Percentiles rank a stretch among this genome's conserved stretches.
phyloP scores from a whole-genome alignment of 2,888 invertebrate genomes.

The Agrotis puta region DNA sequence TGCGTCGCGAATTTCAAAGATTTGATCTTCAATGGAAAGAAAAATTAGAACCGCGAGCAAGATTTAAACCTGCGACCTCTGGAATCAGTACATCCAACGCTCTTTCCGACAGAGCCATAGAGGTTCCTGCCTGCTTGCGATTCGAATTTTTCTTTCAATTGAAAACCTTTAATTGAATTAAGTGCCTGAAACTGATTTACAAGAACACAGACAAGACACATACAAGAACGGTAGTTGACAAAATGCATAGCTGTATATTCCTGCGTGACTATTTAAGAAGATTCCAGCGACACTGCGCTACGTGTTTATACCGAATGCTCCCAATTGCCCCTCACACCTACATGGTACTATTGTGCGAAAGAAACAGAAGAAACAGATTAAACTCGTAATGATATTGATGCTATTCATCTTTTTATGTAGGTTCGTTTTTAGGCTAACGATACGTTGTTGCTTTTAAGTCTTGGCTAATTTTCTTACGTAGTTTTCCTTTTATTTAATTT shows the following conservation, averaged over 20 bases:
- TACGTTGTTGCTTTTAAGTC: slow-evolving; percentile 4
- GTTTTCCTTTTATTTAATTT: background rate
- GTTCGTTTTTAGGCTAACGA: slow-evolving; percentile 10
- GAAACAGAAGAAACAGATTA: slow-evolving; percentile 59
- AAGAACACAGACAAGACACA: too few relatives aligned
- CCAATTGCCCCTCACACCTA: slow-evolving; percentile 56
- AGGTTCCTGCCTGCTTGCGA: too few relatives aligned
- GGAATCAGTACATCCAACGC: too few relatives aligned
- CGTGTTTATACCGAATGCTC: slow-evolving; percentile 49
- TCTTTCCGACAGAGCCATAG: too few relatives aligned
- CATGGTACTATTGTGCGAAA: slow-evolving; percentile 44
- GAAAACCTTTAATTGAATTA: too few relatives aligned
- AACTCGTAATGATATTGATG: slow-evolving; percentile 34
- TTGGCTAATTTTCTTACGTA: background rate
- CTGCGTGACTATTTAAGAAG: slow-evolving; percentile 59
- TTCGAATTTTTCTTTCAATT: too few relatives aligned
- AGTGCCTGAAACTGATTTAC: too few relatives aligned
- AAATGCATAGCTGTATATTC: slow-evolving; percentile 31
- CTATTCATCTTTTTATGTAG: slow-evolving; percentile 30
- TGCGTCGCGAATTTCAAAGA: too few relatives aligned
- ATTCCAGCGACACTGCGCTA: slow-evolving; percentile 54
- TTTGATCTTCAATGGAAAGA: too few relatives aligned
- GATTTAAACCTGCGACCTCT: too few relatives aligned
- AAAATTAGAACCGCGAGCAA: too few relatives aligned
- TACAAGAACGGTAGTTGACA: background rate